phyloP scores from a whole-genome alignment of 2,888 invertebrate species.

The Callimorpha dominula region DNA sequence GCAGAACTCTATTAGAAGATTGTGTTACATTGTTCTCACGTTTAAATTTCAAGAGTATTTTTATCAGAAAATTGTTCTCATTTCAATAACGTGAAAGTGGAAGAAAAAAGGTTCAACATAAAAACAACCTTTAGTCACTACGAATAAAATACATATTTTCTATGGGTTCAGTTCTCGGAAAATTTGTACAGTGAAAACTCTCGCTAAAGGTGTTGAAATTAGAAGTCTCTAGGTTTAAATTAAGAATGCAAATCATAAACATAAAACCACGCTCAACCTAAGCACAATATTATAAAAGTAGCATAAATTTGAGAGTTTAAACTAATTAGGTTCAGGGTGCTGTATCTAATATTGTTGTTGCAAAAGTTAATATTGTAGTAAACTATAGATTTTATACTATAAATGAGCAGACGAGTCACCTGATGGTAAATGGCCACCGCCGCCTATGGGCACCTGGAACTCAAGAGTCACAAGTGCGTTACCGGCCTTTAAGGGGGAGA shows the following conservation, averaged over 20 bases:
- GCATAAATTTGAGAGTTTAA: constrained; percentile 28
- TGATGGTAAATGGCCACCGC: no score
- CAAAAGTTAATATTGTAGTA: constrained; percentile 23
- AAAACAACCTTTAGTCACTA: neutral
- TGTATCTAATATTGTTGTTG: constrained; percentile 16
- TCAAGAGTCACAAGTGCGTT: no score
- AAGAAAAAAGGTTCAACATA: neutral
- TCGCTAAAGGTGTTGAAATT: neutral
- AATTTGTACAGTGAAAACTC: neutral
- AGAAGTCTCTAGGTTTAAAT: neutral
- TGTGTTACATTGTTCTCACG: no score
- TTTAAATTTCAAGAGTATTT: no score
- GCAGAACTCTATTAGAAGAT: no score
- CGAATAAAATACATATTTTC: neutral
- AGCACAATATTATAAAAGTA: constrained; percentile 33
- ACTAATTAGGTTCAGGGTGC: constrained; percentile 31
- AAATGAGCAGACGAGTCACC: no score
- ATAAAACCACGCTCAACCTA: constrained; percentile 16
- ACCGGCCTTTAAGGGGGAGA: no score
- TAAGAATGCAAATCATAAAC: constrained; percentile 25
- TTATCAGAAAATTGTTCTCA: no score
- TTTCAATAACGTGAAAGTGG: neutral
- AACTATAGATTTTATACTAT: constrained; percentile 20
- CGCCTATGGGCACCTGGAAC: no score
- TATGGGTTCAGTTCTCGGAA: neutral